phyloP scores from a whole-genome alignment of 2,888 invertebrate genomes.

The Stramonita haemastoma region DNA sequence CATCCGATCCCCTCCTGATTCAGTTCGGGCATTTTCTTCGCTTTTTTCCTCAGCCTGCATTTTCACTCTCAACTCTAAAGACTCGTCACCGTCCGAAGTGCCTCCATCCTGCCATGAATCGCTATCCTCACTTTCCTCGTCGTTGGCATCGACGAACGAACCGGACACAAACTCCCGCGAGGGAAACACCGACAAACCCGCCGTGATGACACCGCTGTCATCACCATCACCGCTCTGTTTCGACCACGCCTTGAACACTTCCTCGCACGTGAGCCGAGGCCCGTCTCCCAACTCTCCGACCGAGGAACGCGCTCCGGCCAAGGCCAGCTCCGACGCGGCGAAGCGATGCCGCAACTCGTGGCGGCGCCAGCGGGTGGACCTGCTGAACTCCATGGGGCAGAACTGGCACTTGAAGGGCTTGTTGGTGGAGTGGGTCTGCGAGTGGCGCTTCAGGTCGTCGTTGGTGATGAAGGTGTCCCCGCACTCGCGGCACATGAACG shows the following conservation, averaged over 20 bases:
- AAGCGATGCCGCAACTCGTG: neutral
- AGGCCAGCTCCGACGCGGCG: neutral
- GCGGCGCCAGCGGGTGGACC: neutral
- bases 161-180: neutral
- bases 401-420: neutral
- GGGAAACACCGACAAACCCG: neutral
- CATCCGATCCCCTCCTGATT: too few species aligned
- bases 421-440: neutral
- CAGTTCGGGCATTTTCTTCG: too few species aligned
- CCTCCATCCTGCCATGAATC: too few species aligned
- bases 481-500: slow-evolving; percentile 14
- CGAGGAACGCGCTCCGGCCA: neutral
- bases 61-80: too few species aligned
- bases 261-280: neutral
- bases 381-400: slow-evolving; percentile 2
- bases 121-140: too few species aligned
- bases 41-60: too few species aligned
- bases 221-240: neutral
- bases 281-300: neutral
- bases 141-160: neutral
- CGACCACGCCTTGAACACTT: neutral
- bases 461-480: slow-evolving; percentile 23
- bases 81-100: too few species aligned
- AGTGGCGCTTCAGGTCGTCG: neutral
- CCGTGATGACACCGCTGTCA: neutral